Evolutionary conservation across 2,888 invertebrate species (phyloP).

Genomic region (Heliconius hortense): DNA sequence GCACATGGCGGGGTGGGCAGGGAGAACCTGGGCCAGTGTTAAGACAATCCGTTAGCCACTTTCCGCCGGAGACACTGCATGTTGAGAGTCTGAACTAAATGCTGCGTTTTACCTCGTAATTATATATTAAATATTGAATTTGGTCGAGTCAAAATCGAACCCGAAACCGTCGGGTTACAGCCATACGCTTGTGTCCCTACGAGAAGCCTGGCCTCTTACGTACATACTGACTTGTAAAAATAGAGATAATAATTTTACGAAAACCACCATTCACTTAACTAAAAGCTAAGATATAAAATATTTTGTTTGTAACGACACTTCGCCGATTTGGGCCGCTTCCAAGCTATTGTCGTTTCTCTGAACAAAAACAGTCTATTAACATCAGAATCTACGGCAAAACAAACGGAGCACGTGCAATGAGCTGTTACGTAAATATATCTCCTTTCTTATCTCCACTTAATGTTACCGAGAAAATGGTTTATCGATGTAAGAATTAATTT

Average conservation of each 20-base stretch:
- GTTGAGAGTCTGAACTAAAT: too few species aligned
- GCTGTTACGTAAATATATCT: constrained; percentile 23
- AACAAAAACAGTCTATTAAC: constrained; percentile 41
- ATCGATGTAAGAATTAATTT: background rate
- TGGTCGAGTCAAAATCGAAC: too few species aligned
- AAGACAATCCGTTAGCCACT: too few species aligned
- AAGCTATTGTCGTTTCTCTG: constrained; percentile 40
- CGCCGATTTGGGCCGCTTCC: constrained; percentile 40
- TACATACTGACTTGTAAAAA: too few species aligned
- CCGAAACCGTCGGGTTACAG: too few species aligned
- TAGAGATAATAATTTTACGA: background rate
- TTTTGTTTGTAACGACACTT: constrained; percentile 39
- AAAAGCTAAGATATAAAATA: constrained; percentile 31
- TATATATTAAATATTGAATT: too few species aligned
- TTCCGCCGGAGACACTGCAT: too few species aligned
- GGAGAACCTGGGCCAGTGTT: too few species aligned
- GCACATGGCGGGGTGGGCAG: too few species aligned
- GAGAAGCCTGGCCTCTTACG: too few species aligned
- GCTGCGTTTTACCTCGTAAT: too few species aligned
- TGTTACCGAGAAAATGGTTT: background rate
- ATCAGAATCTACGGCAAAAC: constrained; percentile 40
- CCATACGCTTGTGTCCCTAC: too few species aligned
- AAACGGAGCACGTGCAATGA: constrained; percentile 34
- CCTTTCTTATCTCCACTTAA: constrained; percentile 3
- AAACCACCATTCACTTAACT: background rate